A percentile compares a stretch with the other conserved stretches of the same genome.
phyloP scores from a whole-genome alignment of 2,797 vertebrate species.

The Chelonia mydas region DNA sequence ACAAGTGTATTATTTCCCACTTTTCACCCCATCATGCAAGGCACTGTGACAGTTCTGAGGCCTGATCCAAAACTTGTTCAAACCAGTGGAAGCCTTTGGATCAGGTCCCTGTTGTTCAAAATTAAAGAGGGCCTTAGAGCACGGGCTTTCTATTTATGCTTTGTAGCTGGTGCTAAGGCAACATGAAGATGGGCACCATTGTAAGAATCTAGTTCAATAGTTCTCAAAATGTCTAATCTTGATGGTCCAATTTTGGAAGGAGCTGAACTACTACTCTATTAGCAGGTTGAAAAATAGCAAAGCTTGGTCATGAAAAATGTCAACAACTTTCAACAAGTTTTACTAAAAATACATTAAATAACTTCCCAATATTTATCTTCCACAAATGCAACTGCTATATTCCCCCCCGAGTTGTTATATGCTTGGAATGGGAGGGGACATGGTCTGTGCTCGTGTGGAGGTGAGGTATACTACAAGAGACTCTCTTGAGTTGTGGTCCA shows the following conservation, averaged over 20 bases:
- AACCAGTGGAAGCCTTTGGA: constrained; percentile 47
- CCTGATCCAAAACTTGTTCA: constrained; percentile 17
- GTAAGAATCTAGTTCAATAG: background rate
- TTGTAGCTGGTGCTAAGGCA: background rate
- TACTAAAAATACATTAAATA: background rate
- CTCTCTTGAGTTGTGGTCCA: background rate
- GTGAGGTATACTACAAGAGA: background rate
- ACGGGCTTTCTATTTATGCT: constrained; percentile 36
- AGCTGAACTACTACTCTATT: constrained; percentile 39
- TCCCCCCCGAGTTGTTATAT: background rate
- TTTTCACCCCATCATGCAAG: constrained; percentile 26
- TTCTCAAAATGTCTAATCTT: constrained; percentile 52
- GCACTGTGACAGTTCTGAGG: constrained; percentile 48
- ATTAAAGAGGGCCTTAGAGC: constrained; percentile 64
- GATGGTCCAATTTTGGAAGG: constrained; percentile 28
- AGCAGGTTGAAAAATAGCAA: constrained; percentile 18
- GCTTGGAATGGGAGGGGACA: constrained; percentile 3
- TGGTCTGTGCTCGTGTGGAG: background rate
- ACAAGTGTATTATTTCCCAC: constrained; percentile 60
- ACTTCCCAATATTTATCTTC: constrained; percentile 10
- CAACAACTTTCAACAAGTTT: background rate
- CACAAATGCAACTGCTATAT: background rate
- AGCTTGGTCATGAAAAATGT: background rate
- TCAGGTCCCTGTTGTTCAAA: constrained; percentile 42
- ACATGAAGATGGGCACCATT: background rate